phyloP scores from a whole-genome alignment of 2,797 vertebrate genomes.

The Betta splendens region DNA sequence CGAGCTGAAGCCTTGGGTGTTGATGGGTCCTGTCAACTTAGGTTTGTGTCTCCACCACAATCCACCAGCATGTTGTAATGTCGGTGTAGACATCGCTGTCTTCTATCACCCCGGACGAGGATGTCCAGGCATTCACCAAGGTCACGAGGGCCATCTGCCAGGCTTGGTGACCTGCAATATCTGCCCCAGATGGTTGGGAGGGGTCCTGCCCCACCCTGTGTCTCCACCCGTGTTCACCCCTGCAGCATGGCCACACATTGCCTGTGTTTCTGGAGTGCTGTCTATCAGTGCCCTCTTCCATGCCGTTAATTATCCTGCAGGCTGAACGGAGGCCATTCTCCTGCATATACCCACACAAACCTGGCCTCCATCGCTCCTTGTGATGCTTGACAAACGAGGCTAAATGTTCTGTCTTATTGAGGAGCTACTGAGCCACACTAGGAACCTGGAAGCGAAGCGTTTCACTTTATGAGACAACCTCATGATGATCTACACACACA shows the following conservation, averaged over 20 bases:
- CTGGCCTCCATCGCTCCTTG: conserved; percentile 67
- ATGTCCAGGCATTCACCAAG: conserved; percentile 57
- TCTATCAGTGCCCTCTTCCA: conserved; percentile 80
- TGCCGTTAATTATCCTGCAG: conserved; percentile 80
- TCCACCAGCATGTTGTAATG: conserved; percentile 8
- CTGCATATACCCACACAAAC: conserved; percentile 21
- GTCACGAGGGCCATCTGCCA: conserved; percentile 60
- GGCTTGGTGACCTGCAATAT: conserved; percentile 58
- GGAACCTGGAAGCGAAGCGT: conserved; percentile 14
- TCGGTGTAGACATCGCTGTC: conserved; percentile 38
- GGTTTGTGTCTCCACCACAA: neutral
- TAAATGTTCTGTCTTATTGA: conserved; percentile 9
- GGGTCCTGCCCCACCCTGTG: conserved; percentile 1
- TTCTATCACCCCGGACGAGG: conserved; percentile 33
- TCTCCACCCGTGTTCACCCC: conserved; percentile 41
- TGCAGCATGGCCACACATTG: conserved; percentile 69
- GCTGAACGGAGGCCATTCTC: conserved; percentile 77
- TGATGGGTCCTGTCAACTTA: too few relatives aligned
- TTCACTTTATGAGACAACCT: conserved; percentile 54
- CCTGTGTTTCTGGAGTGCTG: conserved; percentile 69
- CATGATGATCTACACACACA: conserved; percentile 51
- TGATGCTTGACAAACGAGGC: conserved; percentile 54
- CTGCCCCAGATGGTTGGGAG: conserved; percentile 23
- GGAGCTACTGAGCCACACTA: conserved; percentile 15
- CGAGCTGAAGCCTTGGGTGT: too few relatives aligned